These are phyloP conservation scores for Xestia xanthographa DNA, from an alignment of 2,888 invertebrate species.

Conservation along the genomic window DNA sequence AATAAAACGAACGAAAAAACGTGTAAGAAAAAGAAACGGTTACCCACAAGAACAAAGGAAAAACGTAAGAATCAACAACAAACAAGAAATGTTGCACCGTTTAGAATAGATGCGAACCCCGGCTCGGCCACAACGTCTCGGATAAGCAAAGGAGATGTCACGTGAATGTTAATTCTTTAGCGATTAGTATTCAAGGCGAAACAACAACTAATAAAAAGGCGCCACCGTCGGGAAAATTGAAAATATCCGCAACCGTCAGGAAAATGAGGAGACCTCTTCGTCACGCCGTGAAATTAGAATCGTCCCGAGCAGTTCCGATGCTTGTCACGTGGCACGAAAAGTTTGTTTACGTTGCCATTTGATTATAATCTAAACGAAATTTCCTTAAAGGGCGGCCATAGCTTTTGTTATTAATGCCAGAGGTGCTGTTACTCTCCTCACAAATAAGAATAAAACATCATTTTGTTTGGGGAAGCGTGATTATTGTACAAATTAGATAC, in stretches of 20 bases:
- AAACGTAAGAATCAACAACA: conserved; percentile 46
- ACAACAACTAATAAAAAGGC: conserved; percentile 89
- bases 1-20: neutral
- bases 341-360: conserved; percentile 88
- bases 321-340: conserved; percentile 84
- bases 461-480: conserved; percentile 63
- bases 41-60: conserved; percentile 33
- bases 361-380: conserved; percentile 83
- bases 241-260: conserved; percentile 89
- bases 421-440: conserved; percentile 64
- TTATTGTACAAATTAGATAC: conserved; percentile 67
- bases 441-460: conserved; percentile 68
- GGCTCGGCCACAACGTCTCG: conserved; percentile 65
- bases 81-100: conserved; percentile 55
- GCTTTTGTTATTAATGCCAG: conserved; percentile 71
- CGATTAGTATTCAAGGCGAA: conserved; percentile 88
- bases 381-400: conserved; percentile 75
- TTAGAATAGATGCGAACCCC: conserved; percentile 51
- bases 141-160: conserved; percentile 78
- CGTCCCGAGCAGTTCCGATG: conserved; percentile 78
- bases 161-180: conserved; percentile 83
- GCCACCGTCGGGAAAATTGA: conserved; percentile 88
- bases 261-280: conserved; percentile 87
- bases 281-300: conserved; percentile 88
- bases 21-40: neutral